These are phyloP conservation scores for Heliconius himera DNA, from an alignment of 1,140 invertebrate species.

Conservation along the genomic window DNA sequence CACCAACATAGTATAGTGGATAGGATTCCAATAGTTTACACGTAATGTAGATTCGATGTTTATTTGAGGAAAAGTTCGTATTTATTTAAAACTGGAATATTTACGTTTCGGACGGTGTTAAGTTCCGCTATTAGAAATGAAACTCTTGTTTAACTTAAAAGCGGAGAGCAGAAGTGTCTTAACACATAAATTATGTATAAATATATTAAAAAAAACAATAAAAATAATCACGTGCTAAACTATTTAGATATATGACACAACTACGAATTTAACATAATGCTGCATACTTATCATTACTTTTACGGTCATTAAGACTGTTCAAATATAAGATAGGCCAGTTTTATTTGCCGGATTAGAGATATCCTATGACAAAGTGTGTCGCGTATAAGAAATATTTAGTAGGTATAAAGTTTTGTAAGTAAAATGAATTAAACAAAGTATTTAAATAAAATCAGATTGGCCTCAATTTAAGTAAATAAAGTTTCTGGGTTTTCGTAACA, in stretches of 20 bases:
- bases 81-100: too few species aligned
- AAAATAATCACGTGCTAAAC: background rate
- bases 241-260: background rate
- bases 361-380: background rate
- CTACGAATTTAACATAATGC: background rate
- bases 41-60: too few species aligned
- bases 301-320: background rate
- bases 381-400: background rate
- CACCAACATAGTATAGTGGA: too few species aligned
- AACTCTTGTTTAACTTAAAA: too few species aligned
- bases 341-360: constrained; percentile 10
- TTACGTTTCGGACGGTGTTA: too few species aligned
- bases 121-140: too few species aligned
- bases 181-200: too few species aligned
- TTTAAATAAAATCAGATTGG: background rate
- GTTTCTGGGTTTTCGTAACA: too few species aligned
- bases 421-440: background rate
- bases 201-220: background rate
- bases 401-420: background rate
- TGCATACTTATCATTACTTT: background rate
- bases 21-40: too few species aligned
- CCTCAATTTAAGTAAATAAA: too few species aligned
- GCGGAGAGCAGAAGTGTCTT: too few species aligned
- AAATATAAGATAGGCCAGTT: constrained; percentile 1
- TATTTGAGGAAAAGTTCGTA: too few species aligned